Conservation (phyloP, 2,113 vertebrate genomes). For the Hyaena hyaena region DNA sequence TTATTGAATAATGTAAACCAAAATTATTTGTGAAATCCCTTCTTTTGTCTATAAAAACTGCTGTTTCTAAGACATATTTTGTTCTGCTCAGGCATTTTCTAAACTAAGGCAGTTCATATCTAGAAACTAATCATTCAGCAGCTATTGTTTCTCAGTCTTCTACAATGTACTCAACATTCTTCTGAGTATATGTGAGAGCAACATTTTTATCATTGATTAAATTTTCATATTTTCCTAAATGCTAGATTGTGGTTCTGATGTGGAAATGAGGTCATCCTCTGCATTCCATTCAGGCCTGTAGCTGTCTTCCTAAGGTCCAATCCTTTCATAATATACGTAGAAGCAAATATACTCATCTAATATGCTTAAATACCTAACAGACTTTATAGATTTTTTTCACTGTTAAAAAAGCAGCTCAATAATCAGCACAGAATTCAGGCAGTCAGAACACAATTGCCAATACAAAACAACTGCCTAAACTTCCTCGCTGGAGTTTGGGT, state of each 20-base stretch:
- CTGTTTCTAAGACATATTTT: background rate
- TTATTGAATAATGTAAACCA: background rate
- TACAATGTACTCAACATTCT: background rate
- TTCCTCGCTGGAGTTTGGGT: background rate
- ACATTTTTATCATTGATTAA: background rate
- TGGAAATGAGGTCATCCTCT: background rate
- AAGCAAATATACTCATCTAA: background rate
- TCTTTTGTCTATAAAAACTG: conserved; percentile 1
- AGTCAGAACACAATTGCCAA: conserved; percentile 25
- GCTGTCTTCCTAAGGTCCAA: background rate
- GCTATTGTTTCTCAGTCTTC: background rate
- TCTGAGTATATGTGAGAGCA: background rate
- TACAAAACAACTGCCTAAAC: conserved; percentile 6
- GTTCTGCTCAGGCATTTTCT: conserved; percentile 32
- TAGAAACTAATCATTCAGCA: conserved; percentile 16
- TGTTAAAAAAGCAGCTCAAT: conserved; percentile 57
- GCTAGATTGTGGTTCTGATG: background rate
- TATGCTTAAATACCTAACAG: background rate
- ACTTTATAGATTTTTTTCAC: background rate
- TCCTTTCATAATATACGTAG: background rate
- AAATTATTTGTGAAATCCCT: conserved; percentile 40
- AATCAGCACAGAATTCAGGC: conserved; percentile 6
- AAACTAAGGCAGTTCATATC: conserved; percentile 34
- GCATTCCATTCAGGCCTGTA: background rate
- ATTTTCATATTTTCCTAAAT: background rate